These are phyloP conservation scores for Harlomillsia oculata DNA, from an alignment of 1,140 invertebrate genomes.

Conservation along the genomic window DNA sequence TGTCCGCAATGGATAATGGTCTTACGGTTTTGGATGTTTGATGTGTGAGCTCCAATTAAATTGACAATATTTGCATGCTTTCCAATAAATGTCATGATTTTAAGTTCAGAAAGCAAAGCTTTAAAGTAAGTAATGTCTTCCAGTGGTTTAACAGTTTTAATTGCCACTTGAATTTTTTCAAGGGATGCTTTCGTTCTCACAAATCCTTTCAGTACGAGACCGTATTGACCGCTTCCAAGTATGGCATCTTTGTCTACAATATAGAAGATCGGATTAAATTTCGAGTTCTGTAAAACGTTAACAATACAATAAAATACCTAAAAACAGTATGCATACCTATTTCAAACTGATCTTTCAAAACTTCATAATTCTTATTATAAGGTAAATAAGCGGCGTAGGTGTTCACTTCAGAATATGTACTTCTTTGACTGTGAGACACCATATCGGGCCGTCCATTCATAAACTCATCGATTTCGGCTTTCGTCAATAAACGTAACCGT, in stretches of 20 bases:
- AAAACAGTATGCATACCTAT: background rate
- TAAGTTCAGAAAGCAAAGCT: slow-evolving; percentile 15
- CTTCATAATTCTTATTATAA: slow-evolving; percentile 21
- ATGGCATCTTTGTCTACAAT: slow-evolving; percentile 5
- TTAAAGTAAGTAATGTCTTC: slow-evolving; percentile 16
- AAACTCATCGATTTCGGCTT: slow-evolving; percentile 22
- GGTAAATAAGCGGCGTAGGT: slow-evolving; percentile 15
- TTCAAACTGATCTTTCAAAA: slow-evolving; percentile 10
- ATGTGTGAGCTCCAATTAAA: slow-evolving; percentile 18
- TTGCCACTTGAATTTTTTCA: slow-evolving; percentile 2
- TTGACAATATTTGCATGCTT: slow-evolving; percentile 23
- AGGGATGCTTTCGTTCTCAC: background rate
- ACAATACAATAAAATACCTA: background rate
- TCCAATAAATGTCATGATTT: slow-evolving; percentile 24
- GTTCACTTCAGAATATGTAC: slow-evolving; percentile 6
- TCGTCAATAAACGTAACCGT: slow-evolving; percentile 7
- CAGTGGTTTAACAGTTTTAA: slow-evolving; percentile 17
- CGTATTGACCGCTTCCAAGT: slow-evolving; percentile 13
- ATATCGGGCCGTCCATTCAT: slow-evolving; percentile 15
- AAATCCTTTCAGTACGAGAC: slow-evolving; percentile 10
- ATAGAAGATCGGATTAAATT: background rate
- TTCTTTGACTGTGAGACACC: background rate
- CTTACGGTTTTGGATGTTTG: slow-evolving; percentile 16
- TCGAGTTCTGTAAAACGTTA: background rate
- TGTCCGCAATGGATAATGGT: background rate